These are phyloP conservation scores for Cepaea hortensis DNA, from an alignment of 2,888 invertebrate species.

Conservation along the genomic window DNA sequence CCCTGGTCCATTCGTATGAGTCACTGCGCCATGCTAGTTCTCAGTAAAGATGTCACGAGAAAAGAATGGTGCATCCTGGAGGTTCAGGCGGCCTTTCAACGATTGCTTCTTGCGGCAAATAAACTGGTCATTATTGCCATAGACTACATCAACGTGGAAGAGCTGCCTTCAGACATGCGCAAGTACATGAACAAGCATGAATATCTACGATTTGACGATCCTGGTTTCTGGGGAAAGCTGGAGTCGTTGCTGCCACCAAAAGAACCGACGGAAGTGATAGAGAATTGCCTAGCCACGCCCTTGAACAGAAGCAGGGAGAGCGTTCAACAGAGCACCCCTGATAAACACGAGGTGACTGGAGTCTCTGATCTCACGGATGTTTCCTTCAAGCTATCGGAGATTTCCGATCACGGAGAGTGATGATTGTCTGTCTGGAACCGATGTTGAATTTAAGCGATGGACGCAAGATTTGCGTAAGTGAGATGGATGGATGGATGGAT, in stretches of 20 bases:
- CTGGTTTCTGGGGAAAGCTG: constrained; percentile 52
- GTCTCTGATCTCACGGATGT: neutral
- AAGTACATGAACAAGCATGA: constrained; percentile 51
- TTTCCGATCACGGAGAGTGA: neutral
- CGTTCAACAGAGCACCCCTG: neutral
- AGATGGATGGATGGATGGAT: no score
- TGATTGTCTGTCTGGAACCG: neutral
- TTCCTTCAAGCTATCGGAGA: constrained; percentile 12
- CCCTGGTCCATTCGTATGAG: constrained; percentile 49
- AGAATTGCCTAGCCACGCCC: neutral
- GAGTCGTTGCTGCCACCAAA: constrained; percentile 47
- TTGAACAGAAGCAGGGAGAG: neutral
- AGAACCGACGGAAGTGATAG: neutral
- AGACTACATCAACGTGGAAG: constrained; percentile 44
- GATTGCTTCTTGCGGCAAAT: constrained; percentile 48
- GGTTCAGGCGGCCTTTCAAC: constrained; percentile 47
- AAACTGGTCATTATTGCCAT: constrained; percentile 42
- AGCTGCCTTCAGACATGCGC: constrained; percentile 43
- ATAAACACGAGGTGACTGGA: neutral
- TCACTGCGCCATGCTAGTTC: constrained; percentile 50
- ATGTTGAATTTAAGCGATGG: neutral
- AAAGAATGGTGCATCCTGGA: constrained; percentile 53
- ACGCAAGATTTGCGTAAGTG: neutral
- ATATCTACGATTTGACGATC: constrained; percentile 44
- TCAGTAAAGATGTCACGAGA: constrained; percentile 49